phyloP scores from a whole-genome alignment of 2,888 invertebrate species.

The Mamestra brassicae region DNA sequence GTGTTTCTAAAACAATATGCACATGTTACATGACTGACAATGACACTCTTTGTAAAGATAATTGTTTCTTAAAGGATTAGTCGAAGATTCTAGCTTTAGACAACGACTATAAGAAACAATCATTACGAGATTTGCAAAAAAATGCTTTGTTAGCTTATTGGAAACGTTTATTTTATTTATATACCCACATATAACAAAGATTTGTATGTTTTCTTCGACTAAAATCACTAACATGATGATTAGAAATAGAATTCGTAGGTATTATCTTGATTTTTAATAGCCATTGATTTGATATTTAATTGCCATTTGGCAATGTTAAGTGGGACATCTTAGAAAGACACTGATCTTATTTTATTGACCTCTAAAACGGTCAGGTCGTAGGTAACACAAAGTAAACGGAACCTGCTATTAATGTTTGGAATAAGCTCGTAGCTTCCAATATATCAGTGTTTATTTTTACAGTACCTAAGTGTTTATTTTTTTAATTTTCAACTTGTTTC shows the following conservation, averaged over 20 bases:
- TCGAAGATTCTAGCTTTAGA: neutral
- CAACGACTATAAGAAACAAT: too few species aligned
- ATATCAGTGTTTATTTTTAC: too few species aligned
- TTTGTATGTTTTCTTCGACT: neutral
- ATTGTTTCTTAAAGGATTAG: neutral
- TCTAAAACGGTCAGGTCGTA: slow-evolving; percentile 9
- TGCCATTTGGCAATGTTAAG: neutral
- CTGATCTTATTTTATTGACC: slow-evolving; percentile 15
- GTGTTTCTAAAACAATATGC: slow-evolving; percentile 11
- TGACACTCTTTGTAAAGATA: slow-evolving; percentile 1
- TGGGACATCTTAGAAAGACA: slow-evolving; percentile 7
- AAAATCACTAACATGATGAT: neutral
- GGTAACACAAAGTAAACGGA: neutral
- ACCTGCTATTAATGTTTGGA: neutral
- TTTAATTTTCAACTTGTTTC: too few species aligned
- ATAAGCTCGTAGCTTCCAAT: too few species aligned
- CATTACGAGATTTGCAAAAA: too few species aligned
- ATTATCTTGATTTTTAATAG: slow-evolving; percentile 12
- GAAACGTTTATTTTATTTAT: too few species aligned
- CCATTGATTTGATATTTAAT: neutral
- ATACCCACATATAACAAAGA: too few species aligned
- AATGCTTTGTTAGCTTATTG: too few species aligned
- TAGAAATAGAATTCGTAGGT: neutral
- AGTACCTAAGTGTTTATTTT: too few species aligned
- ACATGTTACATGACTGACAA: neutral